phyloP scores from a whole-genome alignment of 2,797 vertebrate species.

The Melanotaenia trifasciata region DNA sequence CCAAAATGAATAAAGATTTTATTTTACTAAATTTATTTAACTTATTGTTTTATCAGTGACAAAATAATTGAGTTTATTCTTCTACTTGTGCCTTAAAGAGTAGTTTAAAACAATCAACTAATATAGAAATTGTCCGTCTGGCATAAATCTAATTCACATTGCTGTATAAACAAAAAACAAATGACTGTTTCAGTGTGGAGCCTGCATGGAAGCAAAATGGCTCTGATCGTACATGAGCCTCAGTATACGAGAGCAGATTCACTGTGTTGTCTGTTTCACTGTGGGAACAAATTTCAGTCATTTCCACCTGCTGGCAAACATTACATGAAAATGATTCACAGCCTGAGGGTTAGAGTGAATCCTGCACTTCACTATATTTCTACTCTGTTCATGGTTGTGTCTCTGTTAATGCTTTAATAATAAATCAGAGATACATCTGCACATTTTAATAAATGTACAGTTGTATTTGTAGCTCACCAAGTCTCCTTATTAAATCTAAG shows the following conservation, averaged over 20 bases:
- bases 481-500: constrained; percentile 37
- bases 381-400: constrained; percentile 47
- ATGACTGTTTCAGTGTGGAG: constrained; percentile 49
- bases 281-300: constrained; percentile 76
- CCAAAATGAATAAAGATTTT: constrained; percentile 8
- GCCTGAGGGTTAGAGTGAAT: constrained; percentile 68
- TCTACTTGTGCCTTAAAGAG: constrained; percentile 1
- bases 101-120: constrained; percentile 31
- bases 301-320: constrained; percentile 78
- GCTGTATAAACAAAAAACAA: constrained; percentile 36
- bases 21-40: background rate
- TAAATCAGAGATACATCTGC: constrained; percentile 42
- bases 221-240: constrained; percentile 61
- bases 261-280: constrained; percentile 65
- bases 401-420: constrained; percentile 44
- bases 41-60: constrained; percentile 19
- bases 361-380: constrained; percentile 59
- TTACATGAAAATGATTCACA: constrained; percentile 76
- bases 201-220: constrained; percentile 65
- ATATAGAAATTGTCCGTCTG: constrained; percentile 18
- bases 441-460: constrained; percentile 53
- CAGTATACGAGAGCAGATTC: constrained; percentile 50
- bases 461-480: constrained; percentile 45
- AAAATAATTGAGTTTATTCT: constrained; percentile 3
- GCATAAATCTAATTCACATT: constrained; percentile 11